Percentiles rank a stretch among this genome's conserved stretches.
phyloP scores from a whole-genome alignment of 2,888 invertebrate genomes.

The Caenorhabditis sp. region DNA sequence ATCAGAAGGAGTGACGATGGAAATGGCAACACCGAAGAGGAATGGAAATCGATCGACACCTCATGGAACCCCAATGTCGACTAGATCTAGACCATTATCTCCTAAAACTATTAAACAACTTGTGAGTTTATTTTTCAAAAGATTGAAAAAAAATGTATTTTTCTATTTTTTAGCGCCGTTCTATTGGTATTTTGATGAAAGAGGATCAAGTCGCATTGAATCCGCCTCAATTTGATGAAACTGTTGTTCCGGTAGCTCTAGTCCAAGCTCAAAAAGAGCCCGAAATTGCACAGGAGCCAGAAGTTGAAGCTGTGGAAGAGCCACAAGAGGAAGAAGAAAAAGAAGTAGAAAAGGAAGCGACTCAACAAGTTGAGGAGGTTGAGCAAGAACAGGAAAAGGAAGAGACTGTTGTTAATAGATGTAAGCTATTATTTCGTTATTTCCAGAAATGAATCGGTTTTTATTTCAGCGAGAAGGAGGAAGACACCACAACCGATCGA shows the following conservation, averaged over 20 bases:
- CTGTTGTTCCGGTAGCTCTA: slow-evolving; percentile 9
- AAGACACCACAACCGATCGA: slow-evolving; percentile 9
- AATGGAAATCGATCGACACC: not conserved
- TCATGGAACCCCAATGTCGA: slow-evolving; percentile 9
- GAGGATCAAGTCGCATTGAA: slow-evolving; percentile 19
- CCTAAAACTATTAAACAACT: slow-evolving; percentile 28
- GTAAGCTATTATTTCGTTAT: not conserved
- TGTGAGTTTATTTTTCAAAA: not conserved
- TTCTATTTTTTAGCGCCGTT: slow-evolving; percentile 14
- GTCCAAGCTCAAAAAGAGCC: slow-evolving; percentile 2
- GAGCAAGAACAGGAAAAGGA: not conserved
- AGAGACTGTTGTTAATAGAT: not conserved
- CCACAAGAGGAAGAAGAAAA: not conserved
- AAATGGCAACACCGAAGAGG: slow-evolving; percentile 4
- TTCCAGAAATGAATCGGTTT: not conserved
- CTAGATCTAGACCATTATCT: slow-evolving; percentile 15
- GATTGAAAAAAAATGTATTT: too few species aligned
- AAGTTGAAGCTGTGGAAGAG: not conserved
- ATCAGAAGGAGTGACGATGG: slow-evolving; percentile 3
- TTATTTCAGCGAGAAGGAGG: slow-evolving; percentile 20
- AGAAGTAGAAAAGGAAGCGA: not conserved
- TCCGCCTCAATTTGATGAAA: slow-evolving; percentile 12
- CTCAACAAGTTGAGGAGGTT: not conserved
- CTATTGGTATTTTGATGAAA: slow-evolving; percentile 19
- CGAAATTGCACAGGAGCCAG: not conserved